These are phyloP conservation scores for Coelopa pilipes DNA, from an alignment of 2,888 invertebrate species.

Conservation along the genomic window DNA sequence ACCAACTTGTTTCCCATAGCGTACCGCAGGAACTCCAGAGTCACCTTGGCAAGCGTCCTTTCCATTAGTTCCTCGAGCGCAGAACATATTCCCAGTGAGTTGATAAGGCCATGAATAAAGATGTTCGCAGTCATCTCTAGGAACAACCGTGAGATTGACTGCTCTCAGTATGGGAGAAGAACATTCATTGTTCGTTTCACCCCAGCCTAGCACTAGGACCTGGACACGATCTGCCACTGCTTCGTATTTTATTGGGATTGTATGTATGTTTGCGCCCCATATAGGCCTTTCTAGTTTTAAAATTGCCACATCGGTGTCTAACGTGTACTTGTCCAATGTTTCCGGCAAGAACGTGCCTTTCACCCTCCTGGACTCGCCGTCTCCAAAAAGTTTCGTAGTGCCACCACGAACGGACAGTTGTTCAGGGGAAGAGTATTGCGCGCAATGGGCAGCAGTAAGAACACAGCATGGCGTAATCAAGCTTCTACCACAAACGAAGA, in stretches of 20 bases:
- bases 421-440: conserved; percentile 34
- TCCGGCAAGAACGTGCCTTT: neutral
- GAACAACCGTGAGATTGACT: neutral
- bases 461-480: conserved; percentile 49
- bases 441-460: conserved; percentile 58
- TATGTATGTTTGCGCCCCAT: conserved; percentile 19
- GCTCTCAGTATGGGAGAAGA: neutral
- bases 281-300: conserved; percentile 24
- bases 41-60: conserved; percentile 60
- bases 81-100: conserved; percentile 57
- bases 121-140: neutral
- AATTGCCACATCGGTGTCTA: conserved; percentile 30
- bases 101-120: neutral
- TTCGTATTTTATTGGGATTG: conserved; percentile 14
- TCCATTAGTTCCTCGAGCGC: conserved; percentile 56
- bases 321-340: neutral
- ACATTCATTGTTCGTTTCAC: conserved; percentile 7
- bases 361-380: conserved; percentile 18
- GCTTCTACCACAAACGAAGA: conserved; percentile 54
- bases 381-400: neutral
- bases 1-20: conserved; percentile 68
- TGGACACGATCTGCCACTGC: neutral
- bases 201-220: conserved; percentile 33
- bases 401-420: conserved; percentile 16
- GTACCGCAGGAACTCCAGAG: conserved; percentile 61